Conservation (phyloP, 2,797 vertebrate genomes). For the Momotus momota region DNA sequence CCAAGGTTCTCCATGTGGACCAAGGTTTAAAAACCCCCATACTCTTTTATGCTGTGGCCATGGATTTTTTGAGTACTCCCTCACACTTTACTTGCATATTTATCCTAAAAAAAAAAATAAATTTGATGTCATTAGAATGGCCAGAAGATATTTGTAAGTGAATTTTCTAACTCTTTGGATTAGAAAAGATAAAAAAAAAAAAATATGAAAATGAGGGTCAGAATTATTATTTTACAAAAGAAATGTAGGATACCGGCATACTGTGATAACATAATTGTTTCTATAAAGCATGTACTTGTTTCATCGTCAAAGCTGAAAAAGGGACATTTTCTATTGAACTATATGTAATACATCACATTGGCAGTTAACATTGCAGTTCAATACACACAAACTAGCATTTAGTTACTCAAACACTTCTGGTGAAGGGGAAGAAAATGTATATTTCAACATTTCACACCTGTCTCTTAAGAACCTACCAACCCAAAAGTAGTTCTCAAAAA, state of each 20-base stretch:
- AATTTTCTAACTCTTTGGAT: not conserved
- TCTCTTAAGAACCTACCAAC: not conserved
- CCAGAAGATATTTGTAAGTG: not conserved
- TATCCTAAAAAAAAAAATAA: not conserved
- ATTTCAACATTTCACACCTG: not conserved
- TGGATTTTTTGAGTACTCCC: not conserved
- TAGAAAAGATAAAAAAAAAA: not conserved
- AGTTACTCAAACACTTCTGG: not conserved
- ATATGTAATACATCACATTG: not conserved
- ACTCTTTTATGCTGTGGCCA: not conserved
- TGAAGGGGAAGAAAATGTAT: not conserved
- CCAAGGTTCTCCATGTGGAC: not conserved
- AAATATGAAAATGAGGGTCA: not conserved
- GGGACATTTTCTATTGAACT: not conserved
- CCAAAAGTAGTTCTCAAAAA: not conserved
- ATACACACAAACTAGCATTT: not conserved
- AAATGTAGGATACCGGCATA: not conserved
- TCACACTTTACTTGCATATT: not conserved
- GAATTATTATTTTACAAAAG: not conserved
- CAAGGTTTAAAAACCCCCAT: not conserved
- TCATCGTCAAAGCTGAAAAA: not conserved
- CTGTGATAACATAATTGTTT: not conserved
- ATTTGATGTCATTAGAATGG: not conserved
- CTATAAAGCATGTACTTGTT: not conserved
- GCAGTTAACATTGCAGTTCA: not conserved